These are phyloP conservation scores for Heterodera schachtii DNA, from an alignment of 1,140 invertebrate species.

Conservation along the genomic window DNA sequence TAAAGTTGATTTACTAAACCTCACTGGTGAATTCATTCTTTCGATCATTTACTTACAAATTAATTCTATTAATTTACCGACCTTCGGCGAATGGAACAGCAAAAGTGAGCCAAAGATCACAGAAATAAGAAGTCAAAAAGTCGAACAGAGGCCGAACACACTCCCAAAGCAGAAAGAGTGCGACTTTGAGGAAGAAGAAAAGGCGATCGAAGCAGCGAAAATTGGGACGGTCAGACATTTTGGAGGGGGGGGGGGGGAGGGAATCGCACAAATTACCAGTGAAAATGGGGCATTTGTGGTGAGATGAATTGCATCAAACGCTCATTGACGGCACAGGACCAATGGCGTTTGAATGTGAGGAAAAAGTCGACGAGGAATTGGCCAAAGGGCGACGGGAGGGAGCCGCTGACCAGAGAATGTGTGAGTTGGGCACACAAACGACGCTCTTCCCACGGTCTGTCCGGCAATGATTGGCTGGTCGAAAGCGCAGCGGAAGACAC, in stretches of 20 bases:
- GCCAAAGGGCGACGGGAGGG: not conserved
- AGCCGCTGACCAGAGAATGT: not conserved
- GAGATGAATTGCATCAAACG: not conserved
- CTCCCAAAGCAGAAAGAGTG: not conserved
- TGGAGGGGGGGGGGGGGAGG: too few relatives aligned
- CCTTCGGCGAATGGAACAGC: not conserved
- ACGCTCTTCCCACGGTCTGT: not conserved
- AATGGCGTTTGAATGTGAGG: not conserved
- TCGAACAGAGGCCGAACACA: not conserved
- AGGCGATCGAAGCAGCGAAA: not conserved
- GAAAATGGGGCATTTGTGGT: not conserved
- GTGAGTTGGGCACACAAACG: conserved; percentile 4
- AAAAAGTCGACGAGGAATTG: conserved; percentile 12
- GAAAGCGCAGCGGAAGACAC: not conserved
- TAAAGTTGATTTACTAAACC: too few relatives aligned
- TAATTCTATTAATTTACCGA: not conserved
- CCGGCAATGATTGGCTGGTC: not conserved
- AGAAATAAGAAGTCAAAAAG: not conserved
- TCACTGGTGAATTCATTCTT: too few relatives aligned
- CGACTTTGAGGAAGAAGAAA: not conserved
- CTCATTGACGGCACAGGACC: not conserved
- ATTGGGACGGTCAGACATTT: too few relatives aligned
- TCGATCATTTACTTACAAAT: too few relatives aligned
- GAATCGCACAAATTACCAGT: not conserved
- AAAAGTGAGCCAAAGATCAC: not conserved